Evolutionary conservation across 2,113 vertebrate genomes (phyloP), one percentile per base, ranked within the genome.

Genomic region (Mormyrus iriodes): DNA sequence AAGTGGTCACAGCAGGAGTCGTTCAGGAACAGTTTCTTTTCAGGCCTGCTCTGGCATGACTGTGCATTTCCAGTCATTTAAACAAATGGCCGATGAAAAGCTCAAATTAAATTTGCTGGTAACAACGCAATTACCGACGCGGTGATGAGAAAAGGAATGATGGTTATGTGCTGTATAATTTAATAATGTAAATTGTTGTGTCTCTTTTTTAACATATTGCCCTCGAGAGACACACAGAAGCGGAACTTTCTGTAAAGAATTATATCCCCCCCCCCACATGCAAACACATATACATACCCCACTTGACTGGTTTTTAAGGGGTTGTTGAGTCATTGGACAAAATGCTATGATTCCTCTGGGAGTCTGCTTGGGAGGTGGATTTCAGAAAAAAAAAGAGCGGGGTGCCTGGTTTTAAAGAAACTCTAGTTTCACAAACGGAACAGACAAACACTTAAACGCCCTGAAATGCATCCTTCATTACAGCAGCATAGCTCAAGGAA

Each of bases 181-280:
- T 84, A 48, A 84, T 84, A 48, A 44, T 48, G 44, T 46, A 84
- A 84, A 84, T 84, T 48, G 82, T 84, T 84, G 79, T 84, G 82
- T 46, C 82, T 44, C 35, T 44, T 48, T 84, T 84, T 46, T 39
- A 44, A 84, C 48, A 17, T 5, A 84, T 48, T 84, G 44, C 82
- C 82, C 82, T 84, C 39, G 19, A 84, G 82, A 84, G 42, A n/a
- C 44, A 84, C 31, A 44, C 76, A 21, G 42, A 44, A 24, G 19
- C 17, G 2, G 39, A 48, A 46, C 24, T 84, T 48, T 84, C 24
- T 48, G 39, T n/a, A 84, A 84, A 84, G 44, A 84, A 24, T 42
- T 46, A 48, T 10, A 46, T 19, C 42, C 39, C 6, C 7, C 39
- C 17, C 39, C 82, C 17, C 19, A 15, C 61, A 44, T 12, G n/a